phyloP scores from a whole-genome alignment of 92 coral and sea anemone species.

The Nematostella vectensis region DNA sequence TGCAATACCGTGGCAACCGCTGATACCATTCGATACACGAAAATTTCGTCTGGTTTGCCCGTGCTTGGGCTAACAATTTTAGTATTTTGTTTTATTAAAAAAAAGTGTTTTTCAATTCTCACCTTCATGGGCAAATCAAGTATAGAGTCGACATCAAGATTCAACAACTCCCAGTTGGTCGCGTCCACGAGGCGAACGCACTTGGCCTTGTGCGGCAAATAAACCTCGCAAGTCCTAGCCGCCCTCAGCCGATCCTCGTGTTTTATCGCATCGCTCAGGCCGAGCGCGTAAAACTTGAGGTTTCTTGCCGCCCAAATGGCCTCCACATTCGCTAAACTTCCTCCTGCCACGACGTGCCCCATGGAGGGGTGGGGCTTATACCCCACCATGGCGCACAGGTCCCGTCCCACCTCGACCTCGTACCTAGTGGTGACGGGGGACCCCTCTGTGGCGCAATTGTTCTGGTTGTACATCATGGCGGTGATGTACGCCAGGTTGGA shows the following conservation, averaged over 20 bases:
- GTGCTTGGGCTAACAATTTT: no score
- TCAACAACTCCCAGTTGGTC: conserved; percentile 73
- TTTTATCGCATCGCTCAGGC: conserved; percentile 61
- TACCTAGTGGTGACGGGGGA: conserved; percentile 60
- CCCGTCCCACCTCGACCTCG: conserved; percentile 66
- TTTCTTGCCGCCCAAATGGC: conserved; percentile 86
- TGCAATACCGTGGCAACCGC: no score
- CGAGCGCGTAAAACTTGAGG: conserved; percentile 73
- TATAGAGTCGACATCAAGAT: conserved; percentile 60
- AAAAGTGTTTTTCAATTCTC: no score
- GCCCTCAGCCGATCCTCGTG: conserved; percentile 35
- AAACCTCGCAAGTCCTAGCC: conserved; percentile 38
- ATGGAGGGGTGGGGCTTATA: conserved; percentile 45
- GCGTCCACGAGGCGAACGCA: conserved; percentile 34
- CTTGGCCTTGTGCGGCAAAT: conserved; percentile 38
- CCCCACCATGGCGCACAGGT: conserved; percentile 80
- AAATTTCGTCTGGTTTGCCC: no score
- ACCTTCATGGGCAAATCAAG: conserved; percentile 46
- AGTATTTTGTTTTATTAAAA: no score
- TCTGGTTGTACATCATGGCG: conserved; percentile 74
- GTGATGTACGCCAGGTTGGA: conserved; percentile 78
- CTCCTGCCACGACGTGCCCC: conserved; percentile 73
- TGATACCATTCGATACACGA: no score
- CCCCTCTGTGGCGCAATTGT: conserved; percentile 75
- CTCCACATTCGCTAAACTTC: conserved; percentile 87